These are phyloP conservation scores for Oopsacas minuta DNA, from an alignment of 37 sponge, comb jelly and placozoan species.

Conservation along the genomic window DNA sequence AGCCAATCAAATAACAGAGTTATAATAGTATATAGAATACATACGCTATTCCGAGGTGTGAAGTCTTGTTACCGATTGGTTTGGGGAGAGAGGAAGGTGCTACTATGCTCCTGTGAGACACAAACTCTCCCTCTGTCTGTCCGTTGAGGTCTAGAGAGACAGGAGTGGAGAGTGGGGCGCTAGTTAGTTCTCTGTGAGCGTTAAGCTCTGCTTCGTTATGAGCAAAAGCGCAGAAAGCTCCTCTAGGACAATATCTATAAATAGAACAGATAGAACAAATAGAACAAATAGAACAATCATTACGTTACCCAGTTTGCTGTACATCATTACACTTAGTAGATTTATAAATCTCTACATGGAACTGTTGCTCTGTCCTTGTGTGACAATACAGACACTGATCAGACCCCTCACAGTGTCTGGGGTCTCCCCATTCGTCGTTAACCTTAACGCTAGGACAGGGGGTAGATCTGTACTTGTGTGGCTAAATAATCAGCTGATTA, in stretches of 20 bases:
- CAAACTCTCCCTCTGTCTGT: neutral
- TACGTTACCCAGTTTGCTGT: conserved; percentile 61
- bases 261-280: neutral
- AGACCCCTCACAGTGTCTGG: conserved; percentile 66
- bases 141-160: neutral
- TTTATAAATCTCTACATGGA: conserved; percentile 98
- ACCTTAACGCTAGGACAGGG: conserved; percentile 93
- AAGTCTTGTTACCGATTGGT: conserved; percentile 3
- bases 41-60: neutral
- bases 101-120: neutral
- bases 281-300: neutral
- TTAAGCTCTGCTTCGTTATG: conserved; percentile 69
- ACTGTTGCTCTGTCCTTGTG: conserved; percentile 96
- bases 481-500: neutral
- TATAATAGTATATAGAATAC: neutral
- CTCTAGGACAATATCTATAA: conserved; percentile 75
- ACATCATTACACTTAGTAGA: conserved; percentile 95
- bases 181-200: neutral
- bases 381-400: conserved; percentile 87
- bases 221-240: conserved; percentile 98
- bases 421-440: conserved; percentile 97
- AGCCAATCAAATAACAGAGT: too few relatives aligned
- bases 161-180: conserved; percentile 3
- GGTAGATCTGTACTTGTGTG: conserved; percentile 53
- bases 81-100: neutral